Conservation (phyloP, 2,113 vertebrate species). For the Pundamilia nyererei region DNA sequence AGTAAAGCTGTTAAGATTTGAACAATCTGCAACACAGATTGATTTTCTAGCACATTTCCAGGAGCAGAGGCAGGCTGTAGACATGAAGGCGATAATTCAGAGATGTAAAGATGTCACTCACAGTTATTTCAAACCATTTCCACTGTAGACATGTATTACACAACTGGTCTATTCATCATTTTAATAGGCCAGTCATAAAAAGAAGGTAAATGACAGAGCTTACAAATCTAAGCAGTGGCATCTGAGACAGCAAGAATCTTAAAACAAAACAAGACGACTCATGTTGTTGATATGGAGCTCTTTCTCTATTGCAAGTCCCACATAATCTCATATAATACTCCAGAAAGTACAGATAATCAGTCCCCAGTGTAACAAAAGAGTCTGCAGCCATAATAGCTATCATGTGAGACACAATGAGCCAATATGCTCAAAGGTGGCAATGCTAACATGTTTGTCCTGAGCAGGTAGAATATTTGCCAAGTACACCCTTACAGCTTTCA, state of each 20-base stretch:
- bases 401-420: background rate
- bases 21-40: slow-evolving; percentile 13
- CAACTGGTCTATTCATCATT: slow-evolving; percentile 23
- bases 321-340: background rate
- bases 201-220: background rate
- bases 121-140: slow-evolving; percentile 37
- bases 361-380: background rate
- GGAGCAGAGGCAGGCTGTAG: background rate
- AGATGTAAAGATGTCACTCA: slow-evolving; percentile 23
- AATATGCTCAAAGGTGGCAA: background rate
- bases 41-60: background rate
- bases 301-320: background rate
- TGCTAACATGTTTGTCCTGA: background rate
- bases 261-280: background rate
- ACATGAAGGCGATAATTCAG: slow-evolving; percentile 33
- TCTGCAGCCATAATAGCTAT: background rate
- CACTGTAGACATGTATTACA: slow-evolving; percentile 23
- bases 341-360: background rate
- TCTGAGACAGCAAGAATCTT: background rate
- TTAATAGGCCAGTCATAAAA: slow-evolving; percentile 26
- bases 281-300: background rate
- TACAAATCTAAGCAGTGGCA: background rate
- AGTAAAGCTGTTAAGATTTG: slow-evolving; percentile 22
- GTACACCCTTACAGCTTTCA: background rate
- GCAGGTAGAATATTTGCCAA: background rate